Conservation (phyloP, 2,888 invertebrate species). For the Conistra vaccinii region DNA sequence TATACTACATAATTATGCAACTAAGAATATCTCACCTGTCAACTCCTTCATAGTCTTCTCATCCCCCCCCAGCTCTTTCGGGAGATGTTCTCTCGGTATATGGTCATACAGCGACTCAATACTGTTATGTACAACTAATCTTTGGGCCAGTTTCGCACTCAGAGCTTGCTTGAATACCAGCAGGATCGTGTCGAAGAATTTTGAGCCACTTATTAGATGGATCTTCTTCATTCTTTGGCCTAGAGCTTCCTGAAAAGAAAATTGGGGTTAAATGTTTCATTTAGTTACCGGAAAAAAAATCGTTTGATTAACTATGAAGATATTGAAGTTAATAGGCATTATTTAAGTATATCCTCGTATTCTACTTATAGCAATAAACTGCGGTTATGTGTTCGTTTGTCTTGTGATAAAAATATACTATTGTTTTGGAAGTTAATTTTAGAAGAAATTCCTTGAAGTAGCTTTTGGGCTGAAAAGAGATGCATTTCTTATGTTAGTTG, state of each 20-base stretch:
- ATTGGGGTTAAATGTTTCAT: neutral
- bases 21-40: conserved; percentile 66
- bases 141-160: conserved; percentile 66
- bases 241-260: conserved; percentile 67
- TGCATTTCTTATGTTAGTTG: neutral
- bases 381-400: neutral
- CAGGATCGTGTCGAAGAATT: conserved; percentile 66
- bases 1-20: no score
- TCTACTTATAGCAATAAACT: neutral
- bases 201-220: conserved; percentile 70
- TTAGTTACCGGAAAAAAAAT: neutral
- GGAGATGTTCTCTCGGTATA: conserved; percentile 68
- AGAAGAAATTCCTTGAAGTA: neutral
- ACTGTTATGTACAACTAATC: conserved; percentile 66
- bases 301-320: neutral
- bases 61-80: conserved; percentile 71
- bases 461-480: neutral
- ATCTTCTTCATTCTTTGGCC: conserved; percentile 68
- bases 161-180: conserved; percentile 67
- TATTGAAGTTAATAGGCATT: neutral
- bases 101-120: conserved; percentile 66
- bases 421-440: neutral
- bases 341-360: neutral
- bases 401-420: neutral
- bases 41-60: conserved; percentile 64